phyloP scores from a whole-genome alignment of 2,113 vertebrate species.

The Perca flavescens region DNA sequence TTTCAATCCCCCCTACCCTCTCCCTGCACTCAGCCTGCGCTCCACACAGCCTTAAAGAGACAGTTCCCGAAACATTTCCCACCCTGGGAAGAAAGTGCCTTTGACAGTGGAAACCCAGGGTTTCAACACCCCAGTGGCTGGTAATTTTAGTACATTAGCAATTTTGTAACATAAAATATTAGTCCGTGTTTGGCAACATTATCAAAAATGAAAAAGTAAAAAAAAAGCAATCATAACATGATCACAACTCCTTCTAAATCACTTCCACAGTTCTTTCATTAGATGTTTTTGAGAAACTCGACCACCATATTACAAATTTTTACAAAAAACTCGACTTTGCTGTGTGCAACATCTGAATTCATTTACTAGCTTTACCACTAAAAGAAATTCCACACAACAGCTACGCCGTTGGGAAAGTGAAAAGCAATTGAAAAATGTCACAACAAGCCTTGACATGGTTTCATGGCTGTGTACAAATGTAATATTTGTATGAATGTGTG shows the following conservation, averaged over 20 bases:
- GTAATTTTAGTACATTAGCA: conserved; percentile 57
- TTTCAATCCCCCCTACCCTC: conserved; percentile 57
- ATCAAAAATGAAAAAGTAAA: conserved; percentile 14
- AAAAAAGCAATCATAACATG: conserved; percentile 5
- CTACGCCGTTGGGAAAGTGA: conserved; percentile 43
- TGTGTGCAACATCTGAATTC: conserved; percentile 43
- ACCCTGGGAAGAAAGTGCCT: conserved; percentile 69
- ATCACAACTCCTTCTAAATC: conserved; percentile 35
- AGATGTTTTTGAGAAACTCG: conserved; percentile 32
- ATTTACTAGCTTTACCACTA: conserved; percentile 44
- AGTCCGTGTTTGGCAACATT: conserved; percentile 32
- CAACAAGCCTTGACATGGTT: conserved; percentile 53
- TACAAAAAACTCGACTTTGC: conserved; percentile 41
- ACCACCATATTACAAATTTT: conserved; percentile 38
- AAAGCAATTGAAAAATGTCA: conserved; percentile 53
- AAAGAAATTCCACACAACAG: conserved; percentile 60
- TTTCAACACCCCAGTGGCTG: conserved; percentile 58
- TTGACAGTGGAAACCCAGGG: conserved; percentile 58
- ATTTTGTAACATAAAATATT: conserved; percentile 53
- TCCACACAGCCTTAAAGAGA: conserved; percentile 84
- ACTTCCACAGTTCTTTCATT: conserved; percentile 16
- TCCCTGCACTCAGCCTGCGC: conserved; percentile 65
- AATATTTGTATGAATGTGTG: conserved; percentile 40
- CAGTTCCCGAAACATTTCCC: conserved; percentile 80
- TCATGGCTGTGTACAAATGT: conserved; percentile 41